Evolutionary conservation across 2,888 invertebrate genomes (phyloP).

Genomic region (Periphyllus acericola): DNA sequence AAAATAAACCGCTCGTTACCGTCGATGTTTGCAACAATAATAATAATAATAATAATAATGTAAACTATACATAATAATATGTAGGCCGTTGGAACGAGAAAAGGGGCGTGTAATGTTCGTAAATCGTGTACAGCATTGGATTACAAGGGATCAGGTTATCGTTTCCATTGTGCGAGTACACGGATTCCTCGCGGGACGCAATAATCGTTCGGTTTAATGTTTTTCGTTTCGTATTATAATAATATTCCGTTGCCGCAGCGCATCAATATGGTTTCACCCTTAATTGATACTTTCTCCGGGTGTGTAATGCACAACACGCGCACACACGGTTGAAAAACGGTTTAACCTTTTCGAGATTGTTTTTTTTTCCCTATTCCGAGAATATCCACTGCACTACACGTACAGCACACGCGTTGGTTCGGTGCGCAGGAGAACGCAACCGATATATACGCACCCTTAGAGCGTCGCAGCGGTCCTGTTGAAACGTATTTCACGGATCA

Average conservation of each 20-base stretch:
- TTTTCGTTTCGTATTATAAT: conserved; percentile 7
- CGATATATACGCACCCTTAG: too few relatives aligned
- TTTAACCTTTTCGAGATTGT: background rate
- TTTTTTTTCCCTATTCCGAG: too few relatives aligned
- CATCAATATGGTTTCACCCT: conserved; percentile 17
- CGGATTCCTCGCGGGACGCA: conserved; percentile 11
- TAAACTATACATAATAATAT: conserved; percentile 5
- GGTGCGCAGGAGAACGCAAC: too few relatives aligned
- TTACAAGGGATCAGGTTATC: conserved; percentile 52
- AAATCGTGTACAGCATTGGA: conserved; percentile 33
- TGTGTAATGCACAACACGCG: background rate
- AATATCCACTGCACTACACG: too few relatives aligned
- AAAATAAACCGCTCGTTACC: conserved; percentile 3
- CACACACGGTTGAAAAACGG: background rate
- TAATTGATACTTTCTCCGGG: conserved; percentile 25
- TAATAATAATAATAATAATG: background rate
- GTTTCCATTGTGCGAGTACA: background rate
- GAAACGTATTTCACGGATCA: too few relatives aligned
- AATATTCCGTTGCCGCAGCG: background rate
- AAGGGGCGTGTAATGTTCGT: conserved; percentile 18
- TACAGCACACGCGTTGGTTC: too few relatives aligned
- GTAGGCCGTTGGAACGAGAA: background rate
- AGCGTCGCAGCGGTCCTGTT: too few relatives aligned
- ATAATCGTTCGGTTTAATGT: conserved; percentile 55
- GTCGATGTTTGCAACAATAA: background rate